Evolutionary conservation across 1,140 invertebrate species (phyloP), one percentile per base, ranked within the genome.

Genomic region (Rhagoletis zephyria): DNA sequence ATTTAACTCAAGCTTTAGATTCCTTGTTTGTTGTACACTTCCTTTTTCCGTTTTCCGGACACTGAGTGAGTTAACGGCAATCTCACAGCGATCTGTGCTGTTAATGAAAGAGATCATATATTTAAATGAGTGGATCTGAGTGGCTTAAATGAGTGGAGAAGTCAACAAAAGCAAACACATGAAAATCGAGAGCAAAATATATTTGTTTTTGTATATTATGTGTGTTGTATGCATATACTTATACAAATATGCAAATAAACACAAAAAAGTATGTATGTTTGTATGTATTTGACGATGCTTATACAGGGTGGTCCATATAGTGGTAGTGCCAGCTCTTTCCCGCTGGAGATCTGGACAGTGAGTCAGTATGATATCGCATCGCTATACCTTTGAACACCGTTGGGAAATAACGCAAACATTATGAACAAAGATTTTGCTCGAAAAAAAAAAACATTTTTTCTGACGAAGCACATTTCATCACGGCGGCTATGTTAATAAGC

Each of bases 31-130:
- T 12, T 63, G 61, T 4, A 14, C 61, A 63, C 61, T 74, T 74
- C 67, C 67, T 45, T 45, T 74, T 65, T 74, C 67, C 67, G 67
- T n/a, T 74, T 74, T 74, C 67, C 67, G 67, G 10, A 16, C 48
- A 48, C 12, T 74, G 67, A 74, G 67, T 74, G 67, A 40, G 14
- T 74, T 74, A 12, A 9, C 51, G 4, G 51, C 51, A 6, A 56
- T 56, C 51, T 9, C 51, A 56, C 40, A 3, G 42, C 67, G 40
- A 67, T 1, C 30, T 74, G 1, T 4, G 12, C 67, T 14, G 10
- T 40, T 16, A 48, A 14, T 14, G 40, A 42, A 74, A 74, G 12
- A 42, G 9, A 40, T 19, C 6, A 67, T 9, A 56, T 56, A 56
- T 56, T 5, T 5, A 56, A 5, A 56, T 56, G 40, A 42, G 64